Conservation (phyloP, 2,888 invertebrate genomes). For the Baronia brevicornis region DNA sequence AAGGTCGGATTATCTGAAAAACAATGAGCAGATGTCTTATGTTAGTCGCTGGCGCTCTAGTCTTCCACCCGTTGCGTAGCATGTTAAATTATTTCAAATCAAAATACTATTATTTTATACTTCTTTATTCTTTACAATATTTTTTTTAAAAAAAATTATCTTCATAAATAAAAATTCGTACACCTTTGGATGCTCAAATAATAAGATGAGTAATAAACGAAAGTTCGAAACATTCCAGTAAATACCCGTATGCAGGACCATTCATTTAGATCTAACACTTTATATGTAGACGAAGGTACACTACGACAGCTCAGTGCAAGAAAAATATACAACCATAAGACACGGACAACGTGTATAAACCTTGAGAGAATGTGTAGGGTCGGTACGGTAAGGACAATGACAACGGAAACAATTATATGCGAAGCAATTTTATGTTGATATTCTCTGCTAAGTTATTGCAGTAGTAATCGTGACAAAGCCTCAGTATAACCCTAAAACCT, state of each 20-base stretch:
- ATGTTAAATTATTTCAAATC: no score
- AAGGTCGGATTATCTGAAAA: conserved; percentile 74
- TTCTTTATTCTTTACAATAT: no score
- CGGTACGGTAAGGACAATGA: conserved; percentile 4
- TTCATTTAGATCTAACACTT: no score
- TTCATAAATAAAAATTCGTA: no score
- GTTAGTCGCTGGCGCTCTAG: conserved; percentile 61
- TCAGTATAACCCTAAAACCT: conserved; percentile 43
- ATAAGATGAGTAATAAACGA: no score
- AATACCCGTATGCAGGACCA: no score
- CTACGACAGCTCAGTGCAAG: no score
- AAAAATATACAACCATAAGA: conserved; percentile 1
- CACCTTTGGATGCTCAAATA: no score
- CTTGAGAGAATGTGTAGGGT: conserved; percentile 9
- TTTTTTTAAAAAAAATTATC: no score
- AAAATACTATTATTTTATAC: no score
- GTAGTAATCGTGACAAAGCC: conserved; percentile 38
- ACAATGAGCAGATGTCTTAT: conserved; percentile 65
- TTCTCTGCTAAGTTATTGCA: conserved; percentile 30
- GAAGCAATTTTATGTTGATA: conserved; percentile 29
- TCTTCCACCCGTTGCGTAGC: conserved; percentile 25
- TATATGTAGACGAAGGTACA: no score
- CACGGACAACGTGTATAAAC: conserved; percentile 7
- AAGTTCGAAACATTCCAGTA: no score
- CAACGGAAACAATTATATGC: conserved; percentile 24